Evolutionary conservation across 2,888 invertebrate genomes (phyloP).

Genomic region (Timandra comae): DNA sequence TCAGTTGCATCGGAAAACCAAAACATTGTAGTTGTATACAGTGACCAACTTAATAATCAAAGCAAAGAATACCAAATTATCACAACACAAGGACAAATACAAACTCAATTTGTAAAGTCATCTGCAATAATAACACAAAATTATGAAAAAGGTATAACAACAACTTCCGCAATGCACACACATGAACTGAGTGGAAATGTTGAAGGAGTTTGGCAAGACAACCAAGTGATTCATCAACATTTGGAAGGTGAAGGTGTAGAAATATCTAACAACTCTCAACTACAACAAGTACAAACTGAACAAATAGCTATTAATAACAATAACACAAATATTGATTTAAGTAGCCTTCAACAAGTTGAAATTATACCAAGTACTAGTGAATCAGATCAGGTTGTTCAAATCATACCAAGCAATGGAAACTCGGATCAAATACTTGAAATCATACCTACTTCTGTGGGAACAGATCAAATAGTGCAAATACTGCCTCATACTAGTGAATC

Average conservation of each 20-base stretch:
- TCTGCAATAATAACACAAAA: slow-evolving; percentile 62
- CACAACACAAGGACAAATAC: slow-evolving; percentile 47
- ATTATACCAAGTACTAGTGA: slow-evolving; percentile 22
- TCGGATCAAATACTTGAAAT: slow-evolving; percentile 6
- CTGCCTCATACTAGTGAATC: slow-evolving; percentile 13
- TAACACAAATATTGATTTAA: slow-evolving; percentile 20
- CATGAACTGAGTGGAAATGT: slow-evolving; percentile 47
- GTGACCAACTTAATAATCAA: slow-evolving; percentile 75
- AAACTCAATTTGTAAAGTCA: slow-evolving; percentile 55
- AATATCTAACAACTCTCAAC: background rate
- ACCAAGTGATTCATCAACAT: slow-evolving; percentile 25
- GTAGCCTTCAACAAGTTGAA: slow-evolving; percentile 37
- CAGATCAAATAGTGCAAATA: slow-evolving; percentile 1
- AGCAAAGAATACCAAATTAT: slow-evolving; percentile 74
- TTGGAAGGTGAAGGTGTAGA: slow-evolving; percentile 30
- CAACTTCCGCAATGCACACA: slow-evolving; percentile 66
- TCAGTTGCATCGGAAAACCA: slow-evolving; percentile 69
- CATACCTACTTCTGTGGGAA: background rate
- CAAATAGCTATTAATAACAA: slow-evolving; percentile 17
- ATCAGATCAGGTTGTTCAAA: slow-evolving; percentile 3
- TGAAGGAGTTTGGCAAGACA: slow-evolving; percentile 48
- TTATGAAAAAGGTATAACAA: slow-evolving; percentile 57
- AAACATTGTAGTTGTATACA: slow-evolving; percentile 80
- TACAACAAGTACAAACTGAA: slow-evolving; percentile 15
- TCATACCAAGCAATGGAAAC: slow-evolving; percentile 12